Evolutionary conservation across 2,888 invertebrate genomes (phyloP), one percentile per base, ranked within the genome.

Genomic region (Volucella bombylans): DNA sequence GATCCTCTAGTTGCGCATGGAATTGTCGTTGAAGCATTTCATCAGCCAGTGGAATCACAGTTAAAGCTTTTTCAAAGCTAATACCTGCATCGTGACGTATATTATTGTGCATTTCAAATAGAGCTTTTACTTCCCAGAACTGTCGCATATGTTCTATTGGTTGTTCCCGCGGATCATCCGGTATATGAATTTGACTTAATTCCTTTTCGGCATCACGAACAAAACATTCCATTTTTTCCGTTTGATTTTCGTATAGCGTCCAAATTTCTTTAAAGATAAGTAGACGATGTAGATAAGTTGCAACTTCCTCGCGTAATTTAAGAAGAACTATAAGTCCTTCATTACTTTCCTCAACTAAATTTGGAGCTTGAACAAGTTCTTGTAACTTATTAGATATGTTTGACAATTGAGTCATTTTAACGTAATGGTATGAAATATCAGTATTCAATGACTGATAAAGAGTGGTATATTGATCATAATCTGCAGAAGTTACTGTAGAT

Each of bases 91-190:
- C 96, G 79, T 94, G 94, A 68, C 95, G 94, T 62, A 96, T 93
- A 87, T 95, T 95, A 87, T 96, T 96, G 90, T 97, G 94, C 31
- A 97, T 94, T 92, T 97, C 97, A 88, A 96, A 96, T 88, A 97
- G 96, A 0, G 97, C 97, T 90, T 96, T 97, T 57, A 97, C 91
- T 92, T 97, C 97, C 97, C 97, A 97, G 92, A 97, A 97, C 88
- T 96, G 94, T 87, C 96, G 94, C 91, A 96, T 94, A 88, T 96
- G 95, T 68, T 95, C 95, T 10, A 94, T 94, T 0, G 94, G 93
- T 67, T 94, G 94, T 14, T 94, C 90, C 31, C 92, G 93, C 43
- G 94, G 93, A 82, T 94, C 94, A 11, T 94, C 92, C 0, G 95
- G 94, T 76, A 94, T 92, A 73, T 94, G 93, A 47, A 97, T 94